phyloP scores from a whole-genome alignment of 2,113 vertebrate species.

The Circaetus cinerascens region DNA sequence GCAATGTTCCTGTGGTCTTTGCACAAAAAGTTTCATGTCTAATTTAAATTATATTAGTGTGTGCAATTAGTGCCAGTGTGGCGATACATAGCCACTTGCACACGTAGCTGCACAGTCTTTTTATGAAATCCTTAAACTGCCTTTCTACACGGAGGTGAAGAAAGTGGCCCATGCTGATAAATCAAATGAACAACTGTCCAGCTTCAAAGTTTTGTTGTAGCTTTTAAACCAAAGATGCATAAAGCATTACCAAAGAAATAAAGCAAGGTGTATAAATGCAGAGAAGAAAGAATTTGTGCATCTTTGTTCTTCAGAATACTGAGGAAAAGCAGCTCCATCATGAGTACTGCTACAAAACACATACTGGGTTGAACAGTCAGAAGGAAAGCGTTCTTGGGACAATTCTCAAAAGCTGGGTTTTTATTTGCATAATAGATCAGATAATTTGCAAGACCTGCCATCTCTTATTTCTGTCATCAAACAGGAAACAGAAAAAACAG shows the following conservation, averaged over 20 bases:
- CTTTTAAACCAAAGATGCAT: neutral
- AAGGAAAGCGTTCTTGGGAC: neutral
- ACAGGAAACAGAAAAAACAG: constrained; percentile 40
- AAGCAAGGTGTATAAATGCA: neutral
- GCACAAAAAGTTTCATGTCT: neutral
- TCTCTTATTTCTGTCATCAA: neutral
- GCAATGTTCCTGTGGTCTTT: neutral
- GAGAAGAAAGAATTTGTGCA: neutral
- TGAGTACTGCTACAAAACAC: neutral
- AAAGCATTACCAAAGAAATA: neutral
- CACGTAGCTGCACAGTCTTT: neutral
- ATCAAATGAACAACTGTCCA: neutral
- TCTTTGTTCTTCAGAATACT: neutral
- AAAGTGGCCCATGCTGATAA: rapidly evolving
- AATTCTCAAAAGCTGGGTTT: neutral
- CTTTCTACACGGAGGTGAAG: neutral
- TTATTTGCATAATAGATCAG: constrained; percentile 8
- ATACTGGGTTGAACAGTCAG: neutral
- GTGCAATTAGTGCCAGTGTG: neutral
- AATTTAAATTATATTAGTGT: neutral
- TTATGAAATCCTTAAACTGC: neutral
- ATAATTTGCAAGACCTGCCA: neutral
- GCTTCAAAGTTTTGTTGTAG: neutral
- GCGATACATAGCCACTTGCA: neutral
- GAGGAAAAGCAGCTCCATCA: neutral